Percentiles rank a stretch among this genome's conserved stretches.
Conservation (phyloP, 2,113 vertebrate genomes). For the Pogona vitticeps region DNA sequence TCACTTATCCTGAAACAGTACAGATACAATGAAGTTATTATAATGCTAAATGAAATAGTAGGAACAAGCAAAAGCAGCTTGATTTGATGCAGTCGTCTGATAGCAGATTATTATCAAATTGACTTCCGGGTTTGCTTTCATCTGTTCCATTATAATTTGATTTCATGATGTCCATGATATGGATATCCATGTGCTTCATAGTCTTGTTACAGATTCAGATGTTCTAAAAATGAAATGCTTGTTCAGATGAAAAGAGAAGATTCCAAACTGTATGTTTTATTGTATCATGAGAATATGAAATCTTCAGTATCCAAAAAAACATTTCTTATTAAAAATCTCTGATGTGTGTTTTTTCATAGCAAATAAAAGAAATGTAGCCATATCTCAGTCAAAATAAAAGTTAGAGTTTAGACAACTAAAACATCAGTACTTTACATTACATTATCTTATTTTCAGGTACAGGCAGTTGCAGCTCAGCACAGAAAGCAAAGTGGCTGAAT, state of each 20-base stretch:
- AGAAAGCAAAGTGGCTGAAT: constrained; percentile 88
- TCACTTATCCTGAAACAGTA: neutral
- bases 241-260: no score
- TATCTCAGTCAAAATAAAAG: neutral
- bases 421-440: constrained; percentile 2
- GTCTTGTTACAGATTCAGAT: neutral
- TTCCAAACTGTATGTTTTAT: no score
- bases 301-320: no score
- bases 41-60: neutral
- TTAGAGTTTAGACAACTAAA: no score
- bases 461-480: constrained; percentile 90
- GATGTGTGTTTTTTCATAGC: no score
- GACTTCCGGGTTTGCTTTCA: neutral
- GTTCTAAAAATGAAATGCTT: neutral
- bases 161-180: neutral
- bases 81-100: neutral
- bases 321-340: no score
- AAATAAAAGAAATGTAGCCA: neutral
- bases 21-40: neutral
- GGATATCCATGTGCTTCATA: neutral
- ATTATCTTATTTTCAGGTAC: constrained; percentile 75
- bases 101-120: neutral
- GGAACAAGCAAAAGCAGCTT: neutral
- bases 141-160: neutral
- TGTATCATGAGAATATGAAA: no score